These are phyloP conservation scores for Brachyhypopomus occidentalis DNA, from an alignment of 2,113 vertebrate species.

Conservation along the genomic window DNA sequence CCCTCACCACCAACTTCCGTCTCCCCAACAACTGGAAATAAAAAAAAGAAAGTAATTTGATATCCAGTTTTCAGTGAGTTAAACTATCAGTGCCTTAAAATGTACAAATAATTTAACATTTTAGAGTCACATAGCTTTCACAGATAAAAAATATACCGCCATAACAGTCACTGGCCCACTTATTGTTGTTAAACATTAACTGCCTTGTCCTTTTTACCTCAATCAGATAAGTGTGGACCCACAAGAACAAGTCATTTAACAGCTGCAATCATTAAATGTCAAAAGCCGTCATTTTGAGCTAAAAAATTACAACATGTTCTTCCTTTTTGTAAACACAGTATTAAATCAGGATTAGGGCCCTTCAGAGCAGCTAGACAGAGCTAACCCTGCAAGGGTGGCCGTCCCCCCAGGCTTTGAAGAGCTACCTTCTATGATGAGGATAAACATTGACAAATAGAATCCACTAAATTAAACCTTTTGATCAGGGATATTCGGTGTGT, in stretches of 20 bases:
- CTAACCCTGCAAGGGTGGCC: conserved; percentile 36
- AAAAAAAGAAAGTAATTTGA: not conserved
- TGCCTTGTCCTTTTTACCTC: not conserved
- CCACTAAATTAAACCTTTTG: not conserved
- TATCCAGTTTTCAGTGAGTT: not conserved
- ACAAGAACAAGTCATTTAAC: conserved; percentile 9
- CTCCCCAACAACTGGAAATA: not conserved
- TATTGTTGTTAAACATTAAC: not conserved
- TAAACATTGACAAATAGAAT: not conserved
- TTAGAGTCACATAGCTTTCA: not conserved
- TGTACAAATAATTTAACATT: not conserved
- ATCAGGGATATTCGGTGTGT: not conserved
- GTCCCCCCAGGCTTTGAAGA: not conserved
- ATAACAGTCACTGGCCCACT: not conserved
- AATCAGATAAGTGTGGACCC: not conserved
- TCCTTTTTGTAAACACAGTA: conserved; percentile 32
- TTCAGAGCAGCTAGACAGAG: conserved; percentile 24
- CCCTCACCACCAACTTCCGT: not conserved
- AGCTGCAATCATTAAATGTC: conserved; percentile 10
- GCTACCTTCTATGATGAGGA: not conserved
- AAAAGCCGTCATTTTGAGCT: conserved; percentile 16
- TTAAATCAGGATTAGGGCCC: conserved; percentile 27
- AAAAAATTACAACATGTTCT: conserved; percentile 21
- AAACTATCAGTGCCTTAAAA: not conserved
- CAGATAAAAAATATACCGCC: not conserved